Percentiles rank a stretch among this genome's conserved stretches.
Evolutionary conservation across 1,140 invertebrate species (phyloP).

Genomic region (Brachionus koreanus): DNA sequence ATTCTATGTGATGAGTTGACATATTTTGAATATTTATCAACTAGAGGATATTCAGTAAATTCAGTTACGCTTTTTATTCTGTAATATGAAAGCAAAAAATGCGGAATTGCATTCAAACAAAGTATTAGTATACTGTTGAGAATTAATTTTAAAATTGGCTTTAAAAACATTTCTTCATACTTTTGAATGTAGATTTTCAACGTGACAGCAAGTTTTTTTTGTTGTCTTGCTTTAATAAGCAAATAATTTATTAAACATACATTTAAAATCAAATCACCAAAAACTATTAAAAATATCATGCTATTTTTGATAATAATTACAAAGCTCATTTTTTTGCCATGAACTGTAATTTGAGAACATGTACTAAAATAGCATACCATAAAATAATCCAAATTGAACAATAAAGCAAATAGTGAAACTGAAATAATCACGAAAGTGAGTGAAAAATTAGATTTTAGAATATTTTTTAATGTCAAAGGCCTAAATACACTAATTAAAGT

Average conservation of each 20-base stretch:
- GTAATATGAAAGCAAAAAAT: neutral
- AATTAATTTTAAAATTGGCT: neutral
- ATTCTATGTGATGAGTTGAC: neutral
- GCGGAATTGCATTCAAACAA: neutral
- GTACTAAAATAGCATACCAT: neutral
- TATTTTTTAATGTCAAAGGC: neutral
- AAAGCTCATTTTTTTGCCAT: neutral
- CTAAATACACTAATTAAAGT: neutral
- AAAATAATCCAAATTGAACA: neutral
- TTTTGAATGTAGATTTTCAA: neutral
- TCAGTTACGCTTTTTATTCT: neutral
- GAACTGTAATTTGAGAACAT: neutral
- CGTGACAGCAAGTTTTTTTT: neutral
- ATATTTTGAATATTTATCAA: neutral
- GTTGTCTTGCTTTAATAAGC: neutral
- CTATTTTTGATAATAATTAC: neutral
- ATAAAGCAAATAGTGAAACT: neutral
- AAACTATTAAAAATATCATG: neutral
- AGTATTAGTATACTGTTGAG: neutral
- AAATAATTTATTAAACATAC: neutral
- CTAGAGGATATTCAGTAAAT: neutral
- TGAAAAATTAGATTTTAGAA: neutral
- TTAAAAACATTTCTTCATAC: neutral
- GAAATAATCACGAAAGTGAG: neutral
- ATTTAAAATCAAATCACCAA: too few species aligned